Conservation (phyloP, 2,888 invertebrate genomes). For the Nebria brevicollis region DNA sequence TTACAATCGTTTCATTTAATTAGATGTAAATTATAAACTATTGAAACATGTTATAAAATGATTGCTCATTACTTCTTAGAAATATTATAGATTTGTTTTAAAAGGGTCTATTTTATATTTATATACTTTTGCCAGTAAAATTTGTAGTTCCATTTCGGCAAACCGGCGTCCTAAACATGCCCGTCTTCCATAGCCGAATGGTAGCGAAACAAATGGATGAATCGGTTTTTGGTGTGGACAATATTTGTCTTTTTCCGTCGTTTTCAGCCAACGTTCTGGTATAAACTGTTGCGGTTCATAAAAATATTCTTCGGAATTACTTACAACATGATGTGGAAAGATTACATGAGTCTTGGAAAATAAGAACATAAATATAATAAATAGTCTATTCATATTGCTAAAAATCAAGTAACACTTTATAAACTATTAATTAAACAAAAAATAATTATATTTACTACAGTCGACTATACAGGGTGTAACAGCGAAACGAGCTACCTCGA, state of each 20-base stretch:
- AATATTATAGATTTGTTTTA: neutral
- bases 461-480: too few relatives aligned
- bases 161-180: constrained; percentile 84
- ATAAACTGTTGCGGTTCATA: constrained; percentile 74
- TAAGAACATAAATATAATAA: constrained; percentile 25
- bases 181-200: constrained; percentile 80
- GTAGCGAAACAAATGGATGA: constrained; percentile 79
- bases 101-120: neutral
- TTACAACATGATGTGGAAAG: constrained; percentile 81
- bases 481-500: too few relatives aligned
- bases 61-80: too few relatives aligned
- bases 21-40: constrained; percentile 2
- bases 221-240: constrained; percentile 67
- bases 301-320: constrained; percentile 78
- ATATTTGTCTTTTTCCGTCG: constrained; percentile 52
- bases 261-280: constrained; percentile 83
- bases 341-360: constrained; percentile 78
- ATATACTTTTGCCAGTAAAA: constrained; percentile 76
- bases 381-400: neutral
- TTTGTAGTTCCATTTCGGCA: constrained; percentile 82
- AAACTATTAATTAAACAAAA: too few relatives aligned
- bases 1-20: constrained; percentile 20
- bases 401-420: neutral
- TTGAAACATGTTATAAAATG: neutral
- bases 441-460: too few relatives aligned